Conservation (phyloP, 35 echinoderm and acorn worm genomes). For the Lytechinus variegatus region DNA sequence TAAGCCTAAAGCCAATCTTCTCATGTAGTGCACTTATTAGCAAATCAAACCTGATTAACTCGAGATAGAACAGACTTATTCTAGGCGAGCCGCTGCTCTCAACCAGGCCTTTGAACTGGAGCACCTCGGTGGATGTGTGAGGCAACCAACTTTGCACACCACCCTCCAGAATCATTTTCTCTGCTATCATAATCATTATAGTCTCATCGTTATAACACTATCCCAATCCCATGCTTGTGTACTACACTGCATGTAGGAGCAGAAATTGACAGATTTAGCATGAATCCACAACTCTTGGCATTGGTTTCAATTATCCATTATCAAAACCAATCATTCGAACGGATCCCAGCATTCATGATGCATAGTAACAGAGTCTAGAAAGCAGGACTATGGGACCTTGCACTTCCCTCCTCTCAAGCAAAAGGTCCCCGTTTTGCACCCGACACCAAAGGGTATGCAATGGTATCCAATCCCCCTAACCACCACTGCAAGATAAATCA, state of each 20-base stretch:
- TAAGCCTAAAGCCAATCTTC: background rate
- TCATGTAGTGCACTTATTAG: background rate
- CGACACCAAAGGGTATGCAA: background rate
- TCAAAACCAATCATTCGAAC: background rate
- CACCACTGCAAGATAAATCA: background rate
- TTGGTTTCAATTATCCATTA: background rate
- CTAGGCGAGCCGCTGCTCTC: background rate
- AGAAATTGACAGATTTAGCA: too few relatives aligned
- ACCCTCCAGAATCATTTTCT: background rate
- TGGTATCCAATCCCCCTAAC: background rate
- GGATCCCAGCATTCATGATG: too few relatives aligned
- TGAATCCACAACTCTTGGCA: background rate
- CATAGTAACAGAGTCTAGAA: background rate
- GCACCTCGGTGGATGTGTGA: background rate
- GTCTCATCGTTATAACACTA: background rate
- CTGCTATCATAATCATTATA: background rate
- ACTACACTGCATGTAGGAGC: too few relatives aligned
- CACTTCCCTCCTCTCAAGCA: background rate
- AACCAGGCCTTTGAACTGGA: background rate
- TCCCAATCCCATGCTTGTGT: background rate
- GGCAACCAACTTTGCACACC: background rate
- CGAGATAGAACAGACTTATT: background rate
- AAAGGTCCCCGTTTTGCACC: background rate
- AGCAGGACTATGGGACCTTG: background rate
- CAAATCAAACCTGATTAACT: slow-evolving; percentile 14